Conservation (phyloP, 2,113 vertebrate species). For the Limnothrissa miodon region DNA sequence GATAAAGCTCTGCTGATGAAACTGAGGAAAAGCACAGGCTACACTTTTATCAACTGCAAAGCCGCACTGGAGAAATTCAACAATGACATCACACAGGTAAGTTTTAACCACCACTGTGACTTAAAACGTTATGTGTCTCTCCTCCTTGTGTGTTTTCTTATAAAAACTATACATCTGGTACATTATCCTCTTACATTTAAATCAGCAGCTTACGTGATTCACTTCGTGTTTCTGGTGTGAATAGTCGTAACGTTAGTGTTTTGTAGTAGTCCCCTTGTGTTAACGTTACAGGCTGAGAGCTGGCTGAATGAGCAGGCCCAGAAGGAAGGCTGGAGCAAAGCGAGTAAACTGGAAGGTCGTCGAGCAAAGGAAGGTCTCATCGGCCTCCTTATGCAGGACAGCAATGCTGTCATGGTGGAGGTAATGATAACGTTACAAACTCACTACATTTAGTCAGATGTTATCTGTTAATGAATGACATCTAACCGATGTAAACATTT, state of each 20-base stretch:
- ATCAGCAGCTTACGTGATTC: too few relatives aligned
- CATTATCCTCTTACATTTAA: too few relatives aligned
- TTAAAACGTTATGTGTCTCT: too few relatives aligned
- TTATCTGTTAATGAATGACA: background rate
- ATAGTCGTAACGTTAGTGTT: background rate
- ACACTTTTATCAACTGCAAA: conserved; percentile 87
- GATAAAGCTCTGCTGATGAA: conserved; percentile 81
- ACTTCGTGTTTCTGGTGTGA: background rate
- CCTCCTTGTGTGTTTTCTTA: background rate
- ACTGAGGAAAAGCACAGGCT: conserved; percentile 82
- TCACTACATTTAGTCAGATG: background rate
- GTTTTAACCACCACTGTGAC: background rate
- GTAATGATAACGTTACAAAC: conserved; percentile 53
- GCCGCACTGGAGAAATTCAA: conserved; percentile 82
- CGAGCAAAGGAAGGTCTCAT: conserved; percentile 82
- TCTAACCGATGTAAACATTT: background rate
- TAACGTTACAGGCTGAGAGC: conserved; percentile 73
- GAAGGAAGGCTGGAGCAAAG: conserved; percentile 88
- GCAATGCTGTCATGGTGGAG: conserved; percentile 80
- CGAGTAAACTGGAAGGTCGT: conserved; percentile 78
- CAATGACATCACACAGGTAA: conserved; percentile 77
- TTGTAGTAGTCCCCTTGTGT: background rate
- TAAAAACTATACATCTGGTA: too few relatives aligned
- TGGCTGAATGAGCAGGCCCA: conserved; percentile 85
- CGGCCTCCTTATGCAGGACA: conserved; percentile 73